phyloP scores from a whole-genome alignment of 2,113 vertebrate genomes.

The Scomber japonicus region DNA sequence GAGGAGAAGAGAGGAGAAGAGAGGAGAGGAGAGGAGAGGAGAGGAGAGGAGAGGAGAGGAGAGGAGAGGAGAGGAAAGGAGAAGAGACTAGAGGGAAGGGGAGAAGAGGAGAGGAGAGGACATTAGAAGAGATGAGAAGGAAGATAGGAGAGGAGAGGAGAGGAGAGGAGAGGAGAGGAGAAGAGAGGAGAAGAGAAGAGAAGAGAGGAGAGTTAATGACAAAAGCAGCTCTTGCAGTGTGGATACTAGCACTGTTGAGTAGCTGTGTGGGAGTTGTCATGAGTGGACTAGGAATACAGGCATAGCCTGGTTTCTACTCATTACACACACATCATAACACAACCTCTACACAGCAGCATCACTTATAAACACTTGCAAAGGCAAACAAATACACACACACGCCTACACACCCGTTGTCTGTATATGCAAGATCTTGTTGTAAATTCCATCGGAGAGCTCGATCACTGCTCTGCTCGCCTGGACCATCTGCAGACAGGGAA shows the following conservation, averaged over 20 bases:
- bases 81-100: background rate
- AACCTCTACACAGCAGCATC: background rate
- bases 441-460: constrained; percentile 89
- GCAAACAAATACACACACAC: constrained; percentile 8
- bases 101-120: background rate
- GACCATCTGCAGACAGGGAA: constrained; percentile 89
- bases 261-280: constrained; percentile 48
- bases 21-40: too few relatives aligned
- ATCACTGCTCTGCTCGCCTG: constrained; percentile 89
- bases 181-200: too few relatives aligned
- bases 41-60: background rate
- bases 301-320: constrained; percentile 31
- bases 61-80: too few relatives aligned
- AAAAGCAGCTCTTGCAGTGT: constrained; percentile 10
- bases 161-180: background rate
- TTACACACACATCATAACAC: constrained; percentile 24
- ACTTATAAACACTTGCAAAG: background rate
- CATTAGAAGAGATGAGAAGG: too few relatives aligned
- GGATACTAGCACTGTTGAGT: constrained; percentile 4
- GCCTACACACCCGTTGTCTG: constrained; percentile 86
- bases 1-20: background rate
- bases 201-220: constrained; percentile 11
- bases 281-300: constrained; percentile 29
- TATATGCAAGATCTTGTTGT: constrained; percentile 91
- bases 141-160: background rate